Base-by-base conservation (phyloP, 1,140 invertebrate genomes). In the Daktulosphaira vitifoliae region DNA sequence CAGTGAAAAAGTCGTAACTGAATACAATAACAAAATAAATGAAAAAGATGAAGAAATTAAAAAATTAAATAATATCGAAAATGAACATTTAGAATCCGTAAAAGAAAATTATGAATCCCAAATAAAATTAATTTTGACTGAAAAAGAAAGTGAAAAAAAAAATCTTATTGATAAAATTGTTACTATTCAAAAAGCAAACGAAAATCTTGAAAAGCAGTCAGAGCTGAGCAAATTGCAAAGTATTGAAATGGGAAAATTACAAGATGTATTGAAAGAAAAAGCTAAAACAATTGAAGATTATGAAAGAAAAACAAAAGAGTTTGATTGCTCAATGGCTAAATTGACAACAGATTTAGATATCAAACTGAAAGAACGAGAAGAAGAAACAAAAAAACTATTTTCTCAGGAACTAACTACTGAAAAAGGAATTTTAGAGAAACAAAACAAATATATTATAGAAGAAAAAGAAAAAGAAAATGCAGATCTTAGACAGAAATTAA, bases 31-130 rank as follows among this genome's bases (percentile, higher is more conserved):
- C 46, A 48, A 20, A 7, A 3, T 62, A n/a, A 37, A 62, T 8
- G 6, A 29, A 18, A 62, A 62, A 46, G 56, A 62, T 15, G 23
- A 48, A 46, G 56, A 62, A 62, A 62, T 62, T 3, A 46, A 62
- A 20, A 11, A 46, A 33, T 22, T 62, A 11, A 18, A 8, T 20
- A 46, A 48, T 29, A 46, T 33, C 29, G 25, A n/a, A 29, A 5
- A 59, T 20, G 25, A 59, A n/a, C 39, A 39, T 11, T 42, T 59
- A n/a, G 11, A 42, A 42, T 6, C 39, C 2, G 52, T 38, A 42
- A 23, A 56, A 4, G n/a, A 39, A n/a, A 42, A 37, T 3, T 26
- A 42, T 23, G 22, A 56, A 42, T 20, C 39, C 9, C 39, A 56
- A 18, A 25, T 9, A 18, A 26, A 56, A 44, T 3, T 42, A 13